Evolutionary conservation across 2,797 vertebrate species (phyloP).

Genomic region (Nothura maculosa): DNA sequence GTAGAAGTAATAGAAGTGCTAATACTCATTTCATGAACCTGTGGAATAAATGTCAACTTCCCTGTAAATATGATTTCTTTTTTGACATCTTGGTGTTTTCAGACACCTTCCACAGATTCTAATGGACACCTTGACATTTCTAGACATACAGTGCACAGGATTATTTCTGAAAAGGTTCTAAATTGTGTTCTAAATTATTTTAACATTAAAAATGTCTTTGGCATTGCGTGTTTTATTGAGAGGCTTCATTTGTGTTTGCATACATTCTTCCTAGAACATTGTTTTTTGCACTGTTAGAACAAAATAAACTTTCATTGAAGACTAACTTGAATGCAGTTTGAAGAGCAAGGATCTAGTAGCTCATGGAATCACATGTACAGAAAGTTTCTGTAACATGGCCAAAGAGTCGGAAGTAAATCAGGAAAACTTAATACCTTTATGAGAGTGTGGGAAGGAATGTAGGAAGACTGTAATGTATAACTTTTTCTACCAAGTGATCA

Average conservation of each 20-base stretch:
- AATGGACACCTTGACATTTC: not conserved
- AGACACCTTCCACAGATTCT: fast-evolving
- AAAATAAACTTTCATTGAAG: not conserved
- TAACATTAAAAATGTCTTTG: not conserved
- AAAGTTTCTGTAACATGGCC: not conserved
- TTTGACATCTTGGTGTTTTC: not conserved
- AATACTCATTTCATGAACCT: not conserved
- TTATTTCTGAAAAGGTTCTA: not conserved
- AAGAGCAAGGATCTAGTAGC: not conserved
- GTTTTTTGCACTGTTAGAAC: not conserved
- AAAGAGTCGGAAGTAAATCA: not conserved
- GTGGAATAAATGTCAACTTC: not conserved
- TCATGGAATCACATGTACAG: not conserved
- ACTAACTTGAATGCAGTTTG: not conserved
- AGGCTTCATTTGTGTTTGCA: not conserved
- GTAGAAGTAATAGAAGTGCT: not conserved
- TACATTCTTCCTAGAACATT: not conserved
- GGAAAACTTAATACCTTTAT: not conserved
- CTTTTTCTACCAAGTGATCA: not conserved
- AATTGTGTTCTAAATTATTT: not conserved
- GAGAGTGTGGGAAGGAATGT: not conserved
- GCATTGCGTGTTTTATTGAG: not conserved
- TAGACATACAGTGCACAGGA: not conserved
- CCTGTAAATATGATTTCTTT: not conserved
- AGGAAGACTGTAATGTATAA: not conserved